Evolutionary conservation across 1,140 invertebrate species (phyloP), one percentile per base, ranked within the genome.

Genomic region (Rhopalosiphum padi): DNA sequence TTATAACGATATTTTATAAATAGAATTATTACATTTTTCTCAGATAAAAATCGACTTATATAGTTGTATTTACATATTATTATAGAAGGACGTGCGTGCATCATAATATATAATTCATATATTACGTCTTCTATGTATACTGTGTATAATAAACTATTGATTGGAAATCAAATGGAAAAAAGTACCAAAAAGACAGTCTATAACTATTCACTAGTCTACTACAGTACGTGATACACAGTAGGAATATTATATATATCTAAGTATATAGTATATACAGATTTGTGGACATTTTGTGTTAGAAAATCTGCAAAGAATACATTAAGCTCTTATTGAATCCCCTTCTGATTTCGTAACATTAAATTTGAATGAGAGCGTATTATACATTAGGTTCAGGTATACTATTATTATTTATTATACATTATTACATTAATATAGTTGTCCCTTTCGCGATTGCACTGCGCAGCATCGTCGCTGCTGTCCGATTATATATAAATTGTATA

Each of bases 1-100:
- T 77, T 77, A 77, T n/a, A 77, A n/a, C n/a, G 25, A n/a, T 77
- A 22, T 77, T 77, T 77, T 77, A 77, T 77, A 77, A 77, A 77
- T 77, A 77, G 60, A 77, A 77, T 77, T 77, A 77, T n/a, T n/a
- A 77, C n/a, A n/a, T n/a, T 77, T 77, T 77, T 35, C 30, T 77
- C 0, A 5, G n/a, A 77, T 77, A 77, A 77, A 77, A 77, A n/a
- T 18, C 11, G 55, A 60, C 55, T 30, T 30, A 0, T 30, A 60
- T 60, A 60, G 25, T 30, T 11, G 2, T 30, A 60, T 60, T 11
- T 60, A 60, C 30, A 15, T 60, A 60, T 30, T 25, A 55, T 25
- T 60, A 30, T 60, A 60, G 9, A 11, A 77, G 4, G n/a, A 77
- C 15, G 60, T 18, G 11, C 30, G 30, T 21, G 60, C n/a, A 35